Percentiles rank a stretch among this genome's conserved stretches.
Evolutionary conservation across 1,140 invertebrate genomes (phyloP).

Genomic region (Leptestheria dahalacensis): DNA sequence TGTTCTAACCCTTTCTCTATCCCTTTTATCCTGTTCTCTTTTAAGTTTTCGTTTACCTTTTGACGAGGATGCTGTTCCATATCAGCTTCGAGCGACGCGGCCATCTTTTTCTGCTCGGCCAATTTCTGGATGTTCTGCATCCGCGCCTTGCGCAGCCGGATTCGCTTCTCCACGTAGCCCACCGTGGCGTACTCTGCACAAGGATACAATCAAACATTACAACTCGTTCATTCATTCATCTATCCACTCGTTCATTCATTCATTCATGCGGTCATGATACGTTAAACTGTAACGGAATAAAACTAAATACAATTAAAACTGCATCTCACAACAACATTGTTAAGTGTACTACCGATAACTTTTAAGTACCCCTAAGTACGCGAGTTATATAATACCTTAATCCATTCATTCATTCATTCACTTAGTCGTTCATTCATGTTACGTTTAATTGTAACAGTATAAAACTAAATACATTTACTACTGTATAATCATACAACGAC

Average conservation of each 20-base stretch:
- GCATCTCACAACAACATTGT: no score
- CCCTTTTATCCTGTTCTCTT: neutral
- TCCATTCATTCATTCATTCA: no score
- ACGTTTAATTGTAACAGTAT: no score
- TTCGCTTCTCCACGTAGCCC: conserved; percentile 87
- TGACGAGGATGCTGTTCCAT: conserved; percentile 6
- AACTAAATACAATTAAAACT: neutral
- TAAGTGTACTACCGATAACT: no score
- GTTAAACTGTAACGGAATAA: neutral
- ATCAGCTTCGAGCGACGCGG: conserved; percentile 7
- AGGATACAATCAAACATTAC: neutral
- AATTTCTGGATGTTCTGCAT: conserved; percentile 75
- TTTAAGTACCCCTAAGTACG: no score
- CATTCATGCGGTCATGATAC: no score
- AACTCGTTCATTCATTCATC: neutral
- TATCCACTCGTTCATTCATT: no score
- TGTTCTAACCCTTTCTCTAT: neutral
- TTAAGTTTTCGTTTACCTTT: conserved; percentile 1
- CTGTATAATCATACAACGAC: no score
- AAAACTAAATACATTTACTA: no score
- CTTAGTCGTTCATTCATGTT: no score
- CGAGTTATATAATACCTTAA: no score
- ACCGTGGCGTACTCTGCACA: conserved; percentile 82
- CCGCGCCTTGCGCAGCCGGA: conserved; percentile 84
- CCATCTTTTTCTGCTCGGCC: conserved; percentile 65